Conservation (phyloP, 2,888 invertebrate species). For the Dysmachus trigonus region DNA sequence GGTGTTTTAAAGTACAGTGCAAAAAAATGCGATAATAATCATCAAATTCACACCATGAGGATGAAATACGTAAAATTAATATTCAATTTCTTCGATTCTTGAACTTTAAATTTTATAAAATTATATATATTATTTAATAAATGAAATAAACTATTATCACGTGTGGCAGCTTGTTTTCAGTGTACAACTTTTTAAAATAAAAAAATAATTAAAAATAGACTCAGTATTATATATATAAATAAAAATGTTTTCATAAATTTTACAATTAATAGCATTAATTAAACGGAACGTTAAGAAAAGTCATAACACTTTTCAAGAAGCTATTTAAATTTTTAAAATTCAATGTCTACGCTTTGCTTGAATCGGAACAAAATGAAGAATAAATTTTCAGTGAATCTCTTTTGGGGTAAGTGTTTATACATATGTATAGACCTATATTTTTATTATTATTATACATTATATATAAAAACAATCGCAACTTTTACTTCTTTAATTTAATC, state of each 20-base stretch:
- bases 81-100: not conserved
- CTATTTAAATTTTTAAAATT: not conserved
- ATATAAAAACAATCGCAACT: no score
- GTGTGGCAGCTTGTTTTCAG: not conserved
- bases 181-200: no score
- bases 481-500: no score
- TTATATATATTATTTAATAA: not conserved
- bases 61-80: not conserved
- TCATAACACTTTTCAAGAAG: no score
- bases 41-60: not conserved
- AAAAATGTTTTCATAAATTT: no score
- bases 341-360: not conserved
- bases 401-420: slow-evolving; percentile 18
- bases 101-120: not conserved
- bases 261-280: no score
- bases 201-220: no score
- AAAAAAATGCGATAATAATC: not conserved
- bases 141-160: not conserved
- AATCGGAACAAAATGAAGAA: slow-evolving; percentile 16
- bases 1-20: not conserved
- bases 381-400: not conserved
- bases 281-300: no score
- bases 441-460: not conserved
- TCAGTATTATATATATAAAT: no score
- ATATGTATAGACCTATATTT: no score